Evolutionary conservation across 2,888 invertebrate species (phyloP).

Genomic region (Alsophila aescularia): DNA sequence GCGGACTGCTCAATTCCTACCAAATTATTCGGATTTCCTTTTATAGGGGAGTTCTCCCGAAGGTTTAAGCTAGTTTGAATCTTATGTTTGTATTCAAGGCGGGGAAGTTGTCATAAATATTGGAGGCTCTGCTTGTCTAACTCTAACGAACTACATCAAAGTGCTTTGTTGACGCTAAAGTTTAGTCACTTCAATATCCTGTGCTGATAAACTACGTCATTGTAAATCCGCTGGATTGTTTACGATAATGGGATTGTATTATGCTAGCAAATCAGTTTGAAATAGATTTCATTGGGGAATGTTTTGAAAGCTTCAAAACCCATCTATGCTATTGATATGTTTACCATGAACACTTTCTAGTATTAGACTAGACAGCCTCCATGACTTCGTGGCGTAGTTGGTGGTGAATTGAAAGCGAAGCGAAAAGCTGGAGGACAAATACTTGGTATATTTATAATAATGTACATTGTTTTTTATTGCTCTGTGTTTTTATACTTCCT

Average conservation of each 20-base stretch:
- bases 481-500: too few species aligned
- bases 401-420: too few species aligned
- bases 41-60: conserved; percentile 62
- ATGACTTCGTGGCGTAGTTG: too few species aligned
- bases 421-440: too few species aligned
- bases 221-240: conserved; percentile 57
- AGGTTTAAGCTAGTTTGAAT: conserved; percentile 75
- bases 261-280: too few species aligned
- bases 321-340: background rate
- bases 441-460: too few species aligned
- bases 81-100: conserved; percentile 71
- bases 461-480: too few species aligned
- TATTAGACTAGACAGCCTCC: too few species aligned
- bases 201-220: conserved; percentile 56
- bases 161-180: conserved; percentile 71
- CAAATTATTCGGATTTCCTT: conserved; percentile 71
- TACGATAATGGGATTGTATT: conserved; percentile 45
- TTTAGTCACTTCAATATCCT: conserved; percentile 68
- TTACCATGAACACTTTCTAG: too few species aligned
- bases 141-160: conserved; percentile 70
- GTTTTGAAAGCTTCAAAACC: background rate
- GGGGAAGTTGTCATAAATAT: conserved; percentile 76
- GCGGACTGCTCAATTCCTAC: too few species aligned
- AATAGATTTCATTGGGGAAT: conserved; percentile 1
- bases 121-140: conserved; percentile 65